Evolutionary conservation across 2,888 invertebrate species (phyloP), one percentile per base, ranked within the genome.

Genomic region (Octodonta nipae): DNA sequence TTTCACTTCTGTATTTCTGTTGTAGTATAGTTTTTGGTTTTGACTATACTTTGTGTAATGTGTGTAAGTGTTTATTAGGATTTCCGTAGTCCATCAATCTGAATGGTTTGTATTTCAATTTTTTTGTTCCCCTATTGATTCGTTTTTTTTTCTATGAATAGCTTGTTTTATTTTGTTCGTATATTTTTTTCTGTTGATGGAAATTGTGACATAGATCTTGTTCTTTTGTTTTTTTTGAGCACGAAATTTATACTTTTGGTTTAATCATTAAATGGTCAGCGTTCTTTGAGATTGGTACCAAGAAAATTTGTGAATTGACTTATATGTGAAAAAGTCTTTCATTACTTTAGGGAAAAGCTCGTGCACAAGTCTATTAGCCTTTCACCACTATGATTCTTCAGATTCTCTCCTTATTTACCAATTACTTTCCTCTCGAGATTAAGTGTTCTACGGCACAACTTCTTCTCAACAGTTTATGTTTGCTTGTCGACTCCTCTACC

Each of bases 321-420:
- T 20, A 20, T n/a, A n/a, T 20, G n/a, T 6, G 20, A 20, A 20
- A 20, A 20, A 20, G n/a, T 20, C 7, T 6, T 20, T 20, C 6
- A 20, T 20, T 20, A 20, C 20, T 7, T 20, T n/a, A 20, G 20
- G 20, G 20, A 20, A 20, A 20, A 20, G 20, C 20, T 20, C 20
- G 20, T 20, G 20, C 20, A 20, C 20, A 20, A 20, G 20, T 20
- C 20, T 20, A 20, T 20, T 20, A 20, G 20, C n/a, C 20, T 20
- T 7, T 20, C 7, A 7, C 20, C 7, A n/a, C 20, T 20, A 20
- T 6, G 7, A 20, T 20, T 20, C 20, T 20, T 20, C n/a, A 20
- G 7, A 20, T 20, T n/a, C 20, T 20, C 20, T 20, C 20, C 20
- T 7, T 20, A 20, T 20, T 20, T 20, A n/a, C 20, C 20, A 7